phyloP scores from a whole-genome alignment of 1,140 invertebrate genomes.

The Plutomurus gul region DNA sequence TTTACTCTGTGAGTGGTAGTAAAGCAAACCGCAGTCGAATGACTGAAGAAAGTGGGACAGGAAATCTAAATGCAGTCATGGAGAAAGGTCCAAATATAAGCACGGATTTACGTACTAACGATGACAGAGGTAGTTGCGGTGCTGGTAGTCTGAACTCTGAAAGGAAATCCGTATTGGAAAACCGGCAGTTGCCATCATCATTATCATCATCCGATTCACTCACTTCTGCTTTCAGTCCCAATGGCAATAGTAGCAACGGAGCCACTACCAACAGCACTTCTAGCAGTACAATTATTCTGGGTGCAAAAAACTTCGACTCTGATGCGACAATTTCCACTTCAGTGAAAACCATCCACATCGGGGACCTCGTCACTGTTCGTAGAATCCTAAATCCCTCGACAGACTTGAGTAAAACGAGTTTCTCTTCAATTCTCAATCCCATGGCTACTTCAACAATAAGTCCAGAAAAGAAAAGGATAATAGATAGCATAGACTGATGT shows the following conservation, averaged over 20 bases:
- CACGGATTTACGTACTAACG: background rate
- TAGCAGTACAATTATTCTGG: background rate
- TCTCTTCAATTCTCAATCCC: background rate
- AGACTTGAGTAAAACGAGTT: background rate
- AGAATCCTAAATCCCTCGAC: constrained; percentile 2
- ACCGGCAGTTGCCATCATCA: constrained; percentile 37
- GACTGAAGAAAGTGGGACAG: background rate
- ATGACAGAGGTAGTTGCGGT: background rate
- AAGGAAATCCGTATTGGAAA: constrained; percentile 35
- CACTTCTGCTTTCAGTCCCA: constrained; percentile 35
- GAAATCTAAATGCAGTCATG: constrained; percentile 15
- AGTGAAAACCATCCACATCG: constrained; percentile 43
- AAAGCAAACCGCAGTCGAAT: background rate
- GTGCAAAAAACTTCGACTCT: constrained; percentile 14
- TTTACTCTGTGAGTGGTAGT: constrained; percentile 17
- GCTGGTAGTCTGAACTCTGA: background rate
- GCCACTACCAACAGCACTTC: background rate
- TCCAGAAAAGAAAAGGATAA: constrained; percentile 35
- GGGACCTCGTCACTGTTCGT: constrained; percentile 36
- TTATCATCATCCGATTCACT: constrained; percentile 39
- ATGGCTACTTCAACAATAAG: constrained; percentile 3
- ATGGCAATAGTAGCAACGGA: background rate
- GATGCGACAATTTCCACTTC: constrained; percentile 31
- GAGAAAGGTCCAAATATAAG: constrained; percentile 21
- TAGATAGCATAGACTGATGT: constrained; percentile 35